phyloP scores from a whole-genome alignment of 2,797 vertebrate genomes.

The Tolypeutes matacus region DNA sequence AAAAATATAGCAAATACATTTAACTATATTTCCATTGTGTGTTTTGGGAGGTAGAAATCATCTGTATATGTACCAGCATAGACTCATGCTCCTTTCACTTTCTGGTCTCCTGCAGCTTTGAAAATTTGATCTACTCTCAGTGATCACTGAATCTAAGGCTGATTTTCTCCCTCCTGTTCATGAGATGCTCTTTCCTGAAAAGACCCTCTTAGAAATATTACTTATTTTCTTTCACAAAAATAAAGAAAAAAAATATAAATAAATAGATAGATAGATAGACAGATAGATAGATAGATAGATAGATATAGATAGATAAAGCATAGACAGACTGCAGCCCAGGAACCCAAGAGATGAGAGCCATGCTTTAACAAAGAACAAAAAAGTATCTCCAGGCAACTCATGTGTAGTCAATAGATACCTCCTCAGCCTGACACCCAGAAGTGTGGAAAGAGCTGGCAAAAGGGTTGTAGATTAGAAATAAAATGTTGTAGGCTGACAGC shows the following conservation, averaged over 20 bases:
- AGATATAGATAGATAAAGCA: neutral
- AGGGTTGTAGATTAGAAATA: slow-evolving; percentile 48
- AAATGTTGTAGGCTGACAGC: slow-evolving; percentile 33
- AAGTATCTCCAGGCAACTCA: neutral
- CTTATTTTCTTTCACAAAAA: neutral
- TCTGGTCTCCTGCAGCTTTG: neutral
- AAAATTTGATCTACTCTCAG: neutral
- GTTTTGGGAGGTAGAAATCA: neutral
- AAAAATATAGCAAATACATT: neutral
- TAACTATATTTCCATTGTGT: neutral
- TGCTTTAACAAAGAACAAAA: neutral
- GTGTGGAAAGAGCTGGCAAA: neutral
- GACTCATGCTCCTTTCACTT: neutral
- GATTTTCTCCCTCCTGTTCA: neutral
- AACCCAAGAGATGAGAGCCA: slow-evolving; percentile 5
- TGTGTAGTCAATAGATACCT: neutral
- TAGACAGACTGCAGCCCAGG: neutral
- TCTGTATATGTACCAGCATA: neutral
- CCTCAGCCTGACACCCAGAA: slow-evolving; percentile 8
- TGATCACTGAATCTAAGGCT: neutral
- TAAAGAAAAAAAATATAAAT: neutral
- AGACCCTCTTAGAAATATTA: neutral
- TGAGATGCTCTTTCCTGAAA: neutral
- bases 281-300: neutral
- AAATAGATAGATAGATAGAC: neutral